phyloP scores from a whole-genome alignment of 2,113 vertebrate genomes.

The Centropristis striata region DNA sequence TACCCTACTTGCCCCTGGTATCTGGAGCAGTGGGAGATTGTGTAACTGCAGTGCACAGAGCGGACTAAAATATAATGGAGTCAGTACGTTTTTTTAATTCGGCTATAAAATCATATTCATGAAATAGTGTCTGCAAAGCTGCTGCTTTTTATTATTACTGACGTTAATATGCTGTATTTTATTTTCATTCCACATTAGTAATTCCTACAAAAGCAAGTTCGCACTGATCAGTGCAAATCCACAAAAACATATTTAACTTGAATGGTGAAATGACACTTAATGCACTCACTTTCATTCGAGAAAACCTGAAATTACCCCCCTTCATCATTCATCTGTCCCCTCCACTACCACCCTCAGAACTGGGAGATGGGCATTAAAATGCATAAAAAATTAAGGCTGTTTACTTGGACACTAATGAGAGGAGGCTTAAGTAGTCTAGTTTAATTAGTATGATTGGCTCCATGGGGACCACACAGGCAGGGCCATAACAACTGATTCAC shows the following conservation, averaged over 20 bases:
- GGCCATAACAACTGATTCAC: slow-evolving; percentile 73
- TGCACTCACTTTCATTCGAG: slow-evolving; percentile 45
- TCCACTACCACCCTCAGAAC: slow-evolving; percentile 68
- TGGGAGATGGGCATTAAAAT: slow-evolving; percentile 93
- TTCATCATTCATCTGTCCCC: slow-evolving; percentile 56
- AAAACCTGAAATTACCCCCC: slow-evolving; percentile 61
- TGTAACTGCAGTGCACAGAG: slow-evolving; percentile 52
- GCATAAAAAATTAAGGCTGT: slow-evolving; percentile 91
- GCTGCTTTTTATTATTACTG: not conserved
- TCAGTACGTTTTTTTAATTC: slow-evolving; percentile 24
- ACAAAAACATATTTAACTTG: slow-evolving; percentile 61
- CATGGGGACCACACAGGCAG: slow-evolving; percentile 72
- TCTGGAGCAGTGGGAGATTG: slow-evolving; percentile 67
- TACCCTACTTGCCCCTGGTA: slow-evolving; percentile 72
- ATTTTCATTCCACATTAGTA: not conserved
- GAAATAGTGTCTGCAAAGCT: slow-evolving; percentile 19
- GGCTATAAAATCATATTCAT: slow-evolving; percentile 41
- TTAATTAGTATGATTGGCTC: slow-evolving; percentile 84
- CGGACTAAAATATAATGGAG: slow-evolving; percentile 41
- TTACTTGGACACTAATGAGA: slow-evolving; percentile 93
- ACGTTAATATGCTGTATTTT: slow-evolving; percentile 11
- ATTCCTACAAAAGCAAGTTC: slow-evolving; percentile 17
- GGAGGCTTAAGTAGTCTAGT: slow-evolving; percentile 83
- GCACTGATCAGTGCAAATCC: slow-evolving; percentile 47
- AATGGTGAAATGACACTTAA: slow-evolving; percentile 58